A percentile compares a stretch with the other conserved stretches of the same genome.
Conservation (phyloP, 1,140 invertebrate species). For the Brachionus paranguensis region DNA sequence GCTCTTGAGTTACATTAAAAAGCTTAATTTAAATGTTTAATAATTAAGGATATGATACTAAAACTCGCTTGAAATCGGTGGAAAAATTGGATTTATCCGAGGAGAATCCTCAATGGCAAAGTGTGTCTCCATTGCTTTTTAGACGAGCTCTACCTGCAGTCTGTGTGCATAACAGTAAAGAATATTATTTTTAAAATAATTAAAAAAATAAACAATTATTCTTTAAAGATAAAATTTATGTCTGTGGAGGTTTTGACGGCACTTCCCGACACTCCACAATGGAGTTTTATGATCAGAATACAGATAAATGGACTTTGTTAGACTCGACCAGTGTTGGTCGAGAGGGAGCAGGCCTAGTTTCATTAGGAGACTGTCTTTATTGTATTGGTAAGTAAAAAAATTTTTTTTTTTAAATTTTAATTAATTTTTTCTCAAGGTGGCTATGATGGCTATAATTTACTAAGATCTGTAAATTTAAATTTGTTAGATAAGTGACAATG, state of each 20-base stretch:
- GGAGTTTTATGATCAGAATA: slow-evolving; percentile 48
- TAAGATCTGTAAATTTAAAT: slow-evolving; percentile 51
- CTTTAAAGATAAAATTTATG: slow-evolving; percentile 48
- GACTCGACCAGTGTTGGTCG: slow-evolving; percentile 48
- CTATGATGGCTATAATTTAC: slow-evolving; percentile 50
- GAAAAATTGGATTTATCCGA: slow-evolving; percentile 32
- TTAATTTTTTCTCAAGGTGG: slow-evolving; percentile 45
- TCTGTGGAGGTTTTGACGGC: slow-evolving; percentile 54
- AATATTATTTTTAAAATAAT: not conserved
- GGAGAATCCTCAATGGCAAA: slow-evolving; percentile 37
- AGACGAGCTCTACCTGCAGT: slow-evolving; percentile 41
- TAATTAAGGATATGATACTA: slow-evolving; percentile 26
- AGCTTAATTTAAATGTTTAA: too few species aligned
- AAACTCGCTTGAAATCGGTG: slow-evolving; percentile 26
- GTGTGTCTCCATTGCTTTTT: slow-evolving; percentile 27
- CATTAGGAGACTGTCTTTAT: slow-evolving; percentile 49
- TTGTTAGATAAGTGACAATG: not conserved
- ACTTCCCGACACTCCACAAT: slow-evolving; percentile 49
- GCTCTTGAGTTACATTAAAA: too few species aligned
- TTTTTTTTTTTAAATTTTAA: not conserved
- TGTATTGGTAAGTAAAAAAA: slow-evolving; percentile 46
- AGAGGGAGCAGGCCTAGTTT: slow-evolving; percentile 53
- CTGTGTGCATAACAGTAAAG: slow-evolving; percentile 34
- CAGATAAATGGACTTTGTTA: slow-evolving; percentile 49
- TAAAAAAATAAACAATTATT: not conserved